Evolutionary conservation across 2,113 vertebrate species (phyloP), one percentile per base, ranked within the genome.

Genomic region (Aleadryas rufinucha): DNA sequence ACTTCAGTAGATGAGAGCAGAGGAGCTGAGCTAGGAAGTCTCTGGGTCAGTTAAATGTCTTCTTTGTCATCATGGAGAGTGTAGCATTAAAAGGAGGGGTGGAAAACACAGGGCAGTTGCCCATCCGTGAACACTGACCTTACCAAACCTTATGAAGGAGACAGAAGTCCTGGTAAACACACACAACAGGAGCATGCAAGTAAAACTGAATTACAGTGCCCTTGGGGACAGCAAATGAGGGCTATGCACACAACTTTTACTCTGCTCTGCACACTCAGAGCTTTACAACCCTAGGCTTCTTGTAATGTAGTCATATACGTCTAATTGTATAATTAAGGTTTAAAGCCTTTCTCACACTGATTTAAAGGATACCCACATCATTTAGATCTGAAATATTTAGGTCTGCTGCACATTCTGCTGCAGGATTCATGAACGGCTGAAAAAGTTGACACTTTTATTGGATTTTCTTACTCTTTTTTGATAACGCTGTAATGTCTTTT

Each of bases 201-300:
- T 63, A 47, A 89, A 83, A 42, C 19, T 49, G 79, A 90, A 59
- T 92, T 83, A 86, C 64, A 45, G 84, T 13, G 30, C 85, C 93
- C 77, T 8, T 26, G 68, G 80, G 71, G n/a, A 60, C 60, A 64
- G 54, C 76, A 95, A 92, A 89, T 17, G 39, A 52, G 42, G 42
- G 39, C 33, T 35, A 1, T 1, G 39, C 64, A 47, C 42, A 35
- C 2, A 3, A 8, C 24, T 44, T 54, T 23, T 16, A 33, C 47
- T 54, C 82, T 44, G 27, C 45, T 22, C 35, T 70, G 33, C 39
- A 18, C 21, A 6, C 39, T 66, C 30, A 59, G 30, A 89, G 30
- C n/a, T 59, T 90, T 92, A 80, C 54, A 83, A 23, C 30, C 17
- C 30, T 44, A 17, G 26, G 47, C 16, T 84, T 89, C 72, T 84